A percentile compares a stretch with the other conserved stretches of the same genome.
Conservation (phyloP, 2,113 vertebrate species). For the Malurus alboscapulatus region DNA sequence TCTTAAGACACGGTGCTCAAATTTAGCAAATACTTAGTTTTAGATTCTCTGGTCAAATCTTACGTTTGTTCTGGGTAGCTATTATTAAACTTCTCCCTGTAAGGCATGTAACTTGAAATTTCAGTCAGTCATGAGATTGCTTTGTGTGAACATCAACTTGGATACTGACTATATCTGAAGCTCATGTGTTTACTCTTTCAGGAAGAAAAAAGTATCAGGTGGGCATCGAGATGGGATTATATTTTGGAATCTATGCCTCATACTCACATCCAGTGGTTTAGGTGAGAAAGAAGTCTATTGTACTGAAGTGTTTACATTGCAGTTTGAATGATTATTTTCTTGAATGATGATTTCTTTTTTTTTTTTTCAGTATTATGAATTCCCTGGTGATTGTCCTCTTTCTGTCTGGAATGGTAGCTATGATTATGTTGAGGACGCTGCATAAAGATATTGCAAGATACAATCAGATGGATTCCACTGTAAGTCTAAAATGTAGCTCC, state of each 20-base stretch:
- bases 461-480: constrained; percentile 93
- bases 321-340: not conserved
- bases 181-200: constrained; percentile 46
- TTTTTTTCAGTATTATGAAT: constrained; percentile 91
- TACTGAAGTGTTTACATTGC: not conserved
- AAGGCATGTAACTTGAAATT: not conserved
- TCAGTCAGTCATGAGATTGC: not conserved
- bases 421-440: constrained; percentile 97
- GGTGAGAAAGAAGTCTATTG: constrained; percentile 73
- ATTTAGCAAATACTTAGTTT: not conserved
- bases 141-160: not conserved
- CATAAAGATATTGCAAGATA: constrained; percentile 99
- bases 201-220: constrained; percentile 87
- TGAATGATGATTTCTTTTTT: not conserved
- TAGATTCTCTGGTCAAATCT: not conserved
- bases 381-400: constrained; percentile 98
- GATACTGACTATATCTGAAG: not conserved
- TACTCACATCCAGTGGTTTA: constrained; percentile 99
- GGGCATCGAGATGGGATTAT: constrained; percentile 98
- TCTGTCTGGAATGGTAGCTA: constrained; percentile 98
- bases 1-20: not conserved
- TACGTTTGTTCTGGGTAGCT: not conserved
- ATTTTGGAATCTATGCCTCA: constrained; percentile 99
- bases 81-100: not conserved
- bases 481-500: constrained; percentile 62